Evolutionary conservation across 2,888 invertebrate genomes (phyloP).

Genomic region (Leptopilina myrica): DNA sequence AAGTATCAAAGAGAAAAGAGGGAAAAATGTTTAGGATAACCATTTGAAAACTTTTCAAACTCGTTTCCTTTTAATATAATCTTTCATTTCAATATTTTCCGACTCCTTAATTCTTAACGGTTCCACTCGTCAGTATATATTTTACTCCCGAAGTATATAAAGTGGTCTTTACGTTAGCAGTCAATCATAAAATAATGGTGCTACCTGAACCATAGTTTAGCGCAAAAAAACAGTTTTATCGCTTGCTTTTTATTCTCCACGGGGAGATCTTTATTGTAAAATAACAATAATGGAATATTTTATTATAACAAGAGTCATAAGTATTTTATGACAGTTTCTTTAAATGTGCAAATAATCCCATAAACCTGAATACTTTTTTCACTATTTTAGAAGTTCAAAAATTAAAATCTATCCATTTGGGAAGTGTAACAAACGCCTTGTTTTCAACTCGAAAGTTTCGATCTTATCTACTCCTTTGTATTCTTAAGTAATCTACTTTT

Average conservation of each 20-base stretch:
- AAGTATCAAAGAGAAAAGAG: no score
- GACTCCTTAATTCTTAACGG: background rate
- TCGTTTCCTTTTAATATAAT: no score
- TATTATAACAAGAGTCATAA: slow-evolving; percentile 6
- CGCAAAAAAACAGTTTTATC: background rate
- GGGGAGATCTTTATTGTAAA: background rate
- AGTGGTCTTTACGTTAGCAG: slow-evolving; percentile 2
- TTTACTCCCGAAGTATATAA: slow-evolving; percentile 1
- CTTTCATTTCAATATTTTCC: background rate
- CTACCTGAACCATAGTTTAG: background rate
- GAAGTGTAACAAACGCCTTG: background rate
- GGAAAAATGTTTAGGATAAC: no score
- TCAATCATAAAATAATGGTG: background rate
- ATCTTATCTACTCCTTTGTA: background rate
- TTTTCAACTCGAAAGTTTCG: background rate
- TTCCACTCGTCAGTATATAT: background rate
- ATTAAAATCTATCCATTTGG: background rate
- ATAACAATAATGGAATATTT: background rate
- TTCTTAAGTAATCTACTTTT: background rate
- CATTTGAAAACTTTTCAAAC: no score
- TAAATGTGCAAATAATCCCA: slow-evolving; percentile 2
- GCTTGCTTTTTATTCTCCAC: slow-evolving; percentile 4
- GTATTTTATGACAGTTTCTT: slow-evolving; percentile 7
- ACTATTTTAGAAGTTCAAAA: background rate
- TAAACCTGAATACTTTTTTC: background rate